Evolutionary conservation across 2,797 vertebrate genomes (phyloP), one percentile per base, ranked within the genome.

Genomic region (Cynodonichthys magdalenae): DNA sequence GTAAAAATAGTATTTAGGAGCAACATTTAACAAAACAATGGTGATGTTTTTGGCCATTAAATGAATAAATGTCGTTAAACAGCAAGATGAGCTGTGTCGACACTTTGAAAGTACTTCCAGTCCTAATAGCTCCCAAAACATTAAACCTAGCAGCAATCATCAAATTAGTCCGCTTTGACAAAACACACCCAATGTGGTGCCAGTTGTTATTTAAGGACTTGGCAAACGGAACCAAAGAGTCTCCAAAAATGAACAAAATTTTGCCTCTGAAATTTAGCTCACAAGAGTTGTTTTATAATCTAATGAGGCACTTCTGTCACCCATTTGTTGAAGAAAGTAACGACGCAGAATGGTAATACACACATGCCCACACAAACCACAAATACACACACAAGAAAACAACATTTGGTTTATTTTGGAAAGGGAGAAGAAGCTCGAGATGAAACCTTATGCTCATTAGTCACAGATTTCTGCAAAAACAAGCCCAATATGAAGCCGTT

Each of bases 301-400:
- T 75, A 83, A 82, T 84, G 71, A 81, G 80, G 57, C 49, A 79
- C 73, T 79, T 74, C 65, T 74, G 71, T 79, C 61, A 63, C 74
- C 24, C 60, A 59, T 75, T 71, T 62, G 60, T 50, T 79, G 71
- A 58, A 79, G 65, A 73, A 28, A 29, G 60, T 47, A 72, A 74
- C 74, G 75, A 66, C 6, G 6, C 65, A 63, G 18, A 56, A 53
- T 34, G 14, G 19, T 20, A 46, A 64, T 59, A 63, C 53, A 58
- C 58, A 62, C 15, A 62, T 3, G 28, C 29, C 48, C 19, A 54
- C 31, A 77, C 41, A 27, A 57, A 66, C 42, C 47, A 59, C 50
- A 65, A 18, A 53, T 12, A 6, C 12, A 47, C 7, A 17, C 6
- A 28, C 44, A n/a, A 47, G 6, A 54, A 27, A 69, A 69, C 18